Evolutionary conservation across 2,113 vertebrate species (phyloP).

Genomic region (Tamias sibiricus): DNA sequence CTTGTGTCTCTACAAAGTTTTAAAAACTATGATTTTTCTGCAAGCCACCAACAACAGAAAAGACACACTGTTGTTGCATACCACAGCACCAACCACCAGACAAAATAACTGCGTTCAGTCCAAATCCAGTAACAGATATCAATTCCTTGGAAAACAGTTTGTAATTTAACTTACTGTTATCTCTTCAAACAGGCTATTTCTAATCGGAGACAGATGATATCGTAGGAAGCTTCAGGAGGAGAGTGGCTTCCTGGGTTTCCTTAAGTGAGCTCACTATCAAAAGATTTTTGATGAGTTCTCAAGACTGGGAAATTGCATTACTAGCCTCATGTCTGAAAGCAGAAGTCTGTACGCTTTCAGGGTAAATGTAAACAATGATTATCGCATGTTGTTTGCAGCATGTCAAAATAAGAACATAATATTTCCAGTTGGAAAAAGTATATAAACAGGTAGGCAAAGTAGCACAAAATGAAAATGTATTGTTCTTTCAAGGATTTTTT

Average conservation of each 20-base stretch:
- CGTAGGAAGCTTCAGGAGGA: neutral
- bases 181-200: constrained; percentile 52
- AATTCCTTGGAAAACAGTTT: constrained; percentile 76
- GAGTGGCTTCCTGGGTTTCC: constrained; percentile 31
- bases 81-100: constrained; percentile 65
- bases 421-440: constrained; percentile 7
- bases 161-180: constrained; percentile 56
- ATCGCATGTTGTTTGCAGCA: constrained; percentile 11
- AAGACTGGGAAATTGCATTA: constrained; percentile 32
- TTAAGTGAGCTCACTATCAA: constrained; percentile 49
- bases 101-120: constrained; percentile 66
- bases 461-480: constrained; percentile 38
- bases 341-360: constrained; percentile 36
- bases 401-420: constrained; percentile 52
- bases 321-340: constrained; percentile 60
- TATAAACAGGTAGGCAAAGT: neutral
- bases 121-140: constrained; percentile 76
- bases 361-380: constrained; percentile 65
- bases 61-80: constrained; percentile 72
- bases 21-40: constrained; percentile 72
- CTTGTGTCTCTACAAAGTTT: constrained; percentile 78
- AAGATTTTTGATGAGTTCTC: constrained; percentile 43
- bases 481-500: constrained; percentile 56
- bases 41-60: constrained; percentile 70
- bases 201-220: constrained; percentile 49